Conservation (phyloP, 1,140 invertebrate species). For the Hyphantria cunea region DNA sequence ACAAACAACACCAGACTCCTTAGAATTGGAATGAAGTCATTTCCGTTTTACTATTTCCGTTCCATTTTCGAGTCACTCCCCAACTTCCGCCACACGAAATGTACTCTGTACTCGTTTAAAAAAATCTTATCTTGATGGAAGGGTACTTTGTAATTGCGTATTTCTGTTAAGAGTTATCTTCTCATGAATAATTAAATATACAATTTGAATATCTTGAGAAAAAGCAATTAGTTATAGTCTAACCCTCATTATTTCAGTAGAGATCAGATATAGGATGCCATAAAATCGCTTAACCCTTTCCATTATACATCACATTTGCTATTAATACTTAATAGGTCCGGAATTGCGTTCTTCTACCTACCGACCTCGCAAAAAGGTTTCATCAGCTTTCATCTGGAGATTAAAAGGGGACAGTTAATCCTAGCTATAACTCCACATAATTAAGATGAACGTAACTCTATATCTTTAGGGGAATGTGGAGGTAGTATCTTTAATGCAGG, state of each 20-base stretch:
- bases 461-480: constrained; percentile 19
- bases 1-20: constrained; percentile 27
- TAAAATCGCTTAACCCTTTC: constrained; percentile 39
- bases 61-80: constrained; percentile 28
- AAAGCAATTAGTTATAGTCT: too few relatives aligned
- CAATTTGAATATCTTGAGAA: constrained; percentile 26
- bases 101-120: constrained; percentile 20
- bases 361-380: constrained; percentile 30
- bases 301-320: constrained; percentile 27
- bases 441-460: constrained; percentile 31
- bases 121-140: constrained; percentile 16
- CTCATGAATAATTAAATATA: constrained; percentile 17
- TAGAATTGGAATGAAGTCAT: constrained; percentile 30
- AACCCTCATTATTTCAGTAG: too few relatives aligned
- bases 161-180: constrained; percentile 6
- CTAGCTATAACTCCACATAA: constrained; percentile 31
- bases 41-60: constrained; percentile 35
- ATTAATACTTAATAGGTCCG: constrained; percentile 45
- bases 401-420: constrained; percentile 41
- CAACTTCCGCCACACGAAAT: constrained; percentile 26
- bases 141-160: constrained; percentile 9
- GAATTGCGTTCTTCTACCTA: constrained; percentile 36
- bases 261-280: constrained; percentile 23
- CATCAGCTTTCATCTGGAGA: constrained; percentile 30
- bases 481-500: constrained; percentile 33